Conservation (phyloP, 2,113 vertebrate species). For the Anarhynchus alexandrinus region DNA sequence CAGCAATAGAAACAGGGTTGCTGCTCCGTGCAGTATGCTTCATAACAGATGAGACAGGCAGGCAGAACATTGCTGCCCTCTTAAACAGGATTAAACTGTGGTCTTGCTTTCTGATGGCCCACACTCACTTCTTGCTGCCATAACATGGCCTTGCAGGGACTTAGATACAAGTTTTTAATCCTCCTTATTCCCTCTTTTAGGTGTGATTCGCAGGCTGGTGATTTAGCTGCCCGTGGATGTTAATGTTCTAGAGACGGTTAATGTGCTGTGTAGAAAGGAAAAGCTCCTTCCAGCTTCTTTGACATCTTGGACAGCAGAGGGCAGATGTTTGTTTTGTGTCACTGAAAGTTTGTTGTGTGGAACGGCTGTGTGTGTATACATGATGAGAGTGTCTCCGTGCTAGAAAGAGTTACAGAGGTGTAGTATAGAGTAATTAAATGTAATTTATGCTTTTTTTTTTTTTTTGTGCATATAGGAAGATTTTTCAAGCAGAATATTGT, state of each 20-base stretch:
- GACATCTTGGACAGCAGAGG: slow-evolving; percentile 4
- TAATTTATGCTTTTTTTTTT: background rate
- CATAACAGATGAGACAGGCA: background rate
- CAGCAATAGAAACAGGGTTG: background rate
- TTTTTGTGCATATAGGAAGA: background rate
- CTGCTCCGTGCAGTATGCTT: background rate
- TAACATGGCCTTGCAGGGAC: background rate
- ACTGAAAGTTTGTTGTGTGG: background rate
- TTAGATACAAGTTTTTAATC: background rate
- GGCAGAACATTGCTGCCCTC: background rate
- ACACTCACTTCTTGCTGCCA: background rate
- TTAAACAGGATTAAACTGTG: background rate
- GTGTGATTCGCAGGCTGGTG: background rate
- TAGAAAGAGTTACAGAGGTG: background rate
- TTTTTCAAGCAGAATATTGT: background rate
- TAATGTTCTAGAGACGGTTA: background rate
- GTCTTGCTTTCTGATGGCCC: background rate
- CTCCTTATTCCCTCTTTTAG: background rate
- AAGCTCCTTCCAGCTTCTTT: background rate
- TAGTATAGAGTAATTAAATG: background rate
- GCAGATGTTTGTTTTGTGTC: background rate
- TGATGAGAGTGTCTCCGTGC: background rate
- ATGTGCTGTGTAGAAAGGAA: background rate
- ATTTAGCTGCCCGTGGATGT: background rate
- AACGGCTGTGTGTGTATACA: background rate